Base-by-base conservation (phyloP, 2,113 vertebrate species). In the Microtus montanus region DNA sequence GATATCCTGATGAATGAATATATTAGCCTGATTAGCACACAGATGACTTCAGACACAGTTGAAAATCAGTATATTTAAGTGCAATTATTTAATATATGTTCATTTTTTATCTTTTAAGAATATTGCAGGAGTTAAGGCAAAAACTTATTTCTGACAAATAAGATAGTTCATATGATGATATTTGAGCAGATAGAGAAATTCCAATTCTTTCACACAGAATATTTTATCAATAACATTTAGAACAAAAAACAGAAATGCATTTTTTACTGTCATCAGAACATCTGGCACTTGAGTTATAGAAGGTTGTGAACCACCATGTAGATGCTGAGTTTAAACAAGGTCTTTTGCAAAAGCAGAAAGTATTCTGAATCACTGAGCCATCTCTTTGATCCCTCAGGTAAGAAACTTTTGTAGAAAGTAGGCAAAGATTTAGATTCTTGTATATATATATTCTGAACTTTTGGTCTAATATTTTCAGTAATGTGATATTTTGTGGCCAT, bases 401-500 rank as follows among this genome's bases (percentile, higher is more conserved):
- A 4, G 17, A 92, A 87, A 61, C 83, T 44, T 82, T 95, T 49
- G 35, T 30, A 33, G 2, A 54, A 74, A 77, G 0, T 28, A 49
- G 3, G 22, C n/a, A 19, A 0, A 73, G 44, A 26, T 47, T 93
- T 83, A 1, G 73, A 49, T 26, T 64, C 74, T 64, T 54, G n/a
- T 35, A 30, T 44, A 6, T 52, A 52, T 8, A 88, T 83, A 5
- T 44, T 89, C 26, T 84, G 75, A 85, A 80, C 3, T 12, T 78
- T 11, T 70, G 35, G 35, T 79, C 66, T 38, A 30, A 15, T 13
- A 85, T 77, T 7, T 89, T 78, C 12, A 66, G 2, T 30, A 85
- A 93, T 1, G 61, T 89, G 75, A 0, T 13, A 91, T n/a, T 90
- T 0, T 52, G 28, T 0, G 0, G 58, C 0, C 73, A 8, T 68